These are phyloP conservation scores for Nomia melanderi DNA, from an alignment of 1,140 invertebrate genomes.

Conservation along the genomic window DNA sequence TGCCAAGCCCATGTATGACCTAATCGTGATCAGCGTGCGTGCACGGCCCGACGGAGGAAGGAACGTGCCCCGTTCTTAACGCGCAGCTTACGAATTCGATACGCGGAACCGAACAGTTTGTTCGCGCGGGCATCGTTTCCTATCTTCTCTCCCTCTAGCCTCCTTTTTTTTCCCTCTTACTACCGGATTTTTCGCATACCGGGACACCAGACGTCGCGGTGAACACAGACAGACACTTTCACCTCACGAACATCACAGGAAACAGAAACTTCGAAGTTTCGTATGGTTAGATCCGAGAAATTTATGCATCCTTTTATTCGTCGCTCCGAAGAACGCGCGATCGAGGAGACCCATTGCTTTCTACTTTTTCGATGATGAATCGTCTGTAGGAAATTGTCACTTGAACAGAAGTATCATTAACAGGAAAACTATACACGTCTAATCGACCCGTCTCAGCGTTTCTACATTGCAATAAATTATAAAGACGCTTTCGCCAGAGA, in stretches of 20 bases:
- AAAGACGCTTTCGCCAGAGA: too few species aligned
- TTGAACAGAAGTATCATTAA: too few species aligned
- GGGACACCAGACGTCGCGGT: neutral
- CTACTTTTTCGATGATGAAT: too few species aligned
- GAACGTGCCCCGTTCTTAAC: neutral
- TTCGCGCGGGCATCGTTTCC: neutral
- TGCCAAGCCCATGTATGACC: slow-evolving; percentile 74
- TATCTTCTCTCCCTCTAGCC: neutral
- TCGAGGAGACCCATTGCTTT: too few species aligned
- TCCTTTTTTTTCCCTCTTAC: neutral
- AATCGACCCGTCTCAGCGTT: too few species aligned
- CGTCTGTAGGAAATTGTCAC: too few species aligned
- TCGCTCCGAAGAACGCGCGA: too few species aligned
- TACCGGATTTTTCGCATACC: neutral
- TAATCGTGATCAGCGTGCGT: slow-evolving; percentile 64
- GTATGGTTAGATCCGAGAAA: too few species aligned
- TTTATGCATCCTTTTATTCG: too few species aligned
- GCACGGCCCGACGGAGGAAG: neutral
- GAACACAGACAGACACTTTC: slow-evolving; percentile 15
- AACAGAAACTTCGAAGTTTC: too few species aligned
- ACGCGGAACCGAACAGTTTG: neutral
- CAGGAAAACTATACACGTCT: too few species aligned
- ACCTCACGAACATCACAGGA: neutral
- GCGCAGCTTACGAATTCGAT: neutral
- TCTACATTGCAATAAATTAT: too few species aligned